Percentiles rank a stretch among this genome's conserved stretches.
These are phyloP conservation scores for Heterodera carotae DNA, from an alignment of 1,140 invertebrate genomes.

Conservation along the genomic window DNA sequence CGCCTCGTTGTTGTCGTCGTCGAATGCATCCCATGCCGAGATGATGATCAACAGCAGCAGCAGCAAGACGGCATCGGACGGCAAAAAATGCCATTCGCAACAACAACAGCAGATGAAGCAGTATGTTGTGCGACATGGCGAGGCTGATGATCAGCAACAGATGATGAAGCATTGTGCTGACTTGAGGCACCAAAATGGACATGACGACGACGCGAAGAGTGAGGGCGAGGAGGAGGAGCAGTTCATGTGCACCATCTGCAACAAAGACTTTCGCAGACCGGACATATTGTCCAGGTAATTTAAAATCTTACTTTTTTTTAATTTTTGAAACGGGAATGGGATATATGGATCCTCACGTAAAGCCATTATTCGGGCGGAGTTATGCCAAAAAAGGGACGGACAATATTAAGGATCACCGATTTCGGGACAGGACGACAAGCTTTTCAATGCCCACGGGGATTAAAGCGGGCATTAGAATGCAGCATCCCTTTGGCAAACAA, in stretches of 20 bases:
- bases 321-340: too few relatives aligned
- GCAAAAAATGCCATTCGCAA: neutral
- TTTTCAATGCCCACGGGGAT: too few relatives aligned
- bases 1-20: neutral
- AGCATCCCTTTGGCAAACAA: too few relatives aligned
- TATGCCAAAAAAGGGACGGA: too few relatives aligned
- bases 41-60: too few relatives aligned
- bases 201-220: conserved; percentile 25
- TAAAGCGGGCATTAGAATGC: too few relatives aligned
- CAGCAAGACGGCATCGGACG: too few relatives aligned
- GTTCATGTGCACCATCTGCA: conserved; percentile 32
- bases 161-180: neutral
- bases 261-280: conserved; percentile 51
- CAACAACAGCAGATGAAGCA: neutral
- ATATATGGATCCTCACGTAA: too few relatives aligned
- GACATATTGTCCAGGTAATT: conserved; percentile 47
- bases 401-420: too few relatives aligned
- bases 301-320: too few relatives aligned
- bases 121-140: neutral
- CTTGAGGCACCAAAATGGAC: neutral
- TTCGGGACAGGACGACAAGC: too few relatives aligned
- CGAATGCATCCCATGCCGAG: neutral
- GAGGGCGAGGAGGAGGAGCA: conserved; percentile 23
- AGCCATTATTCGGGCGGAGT: too few relatives aligned
- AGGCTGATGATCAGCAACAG: neutral